Evolutionary conservation across 2,888 invertebrate species (phyloP).

Genomic region (Mythimna pallens): DNA sequence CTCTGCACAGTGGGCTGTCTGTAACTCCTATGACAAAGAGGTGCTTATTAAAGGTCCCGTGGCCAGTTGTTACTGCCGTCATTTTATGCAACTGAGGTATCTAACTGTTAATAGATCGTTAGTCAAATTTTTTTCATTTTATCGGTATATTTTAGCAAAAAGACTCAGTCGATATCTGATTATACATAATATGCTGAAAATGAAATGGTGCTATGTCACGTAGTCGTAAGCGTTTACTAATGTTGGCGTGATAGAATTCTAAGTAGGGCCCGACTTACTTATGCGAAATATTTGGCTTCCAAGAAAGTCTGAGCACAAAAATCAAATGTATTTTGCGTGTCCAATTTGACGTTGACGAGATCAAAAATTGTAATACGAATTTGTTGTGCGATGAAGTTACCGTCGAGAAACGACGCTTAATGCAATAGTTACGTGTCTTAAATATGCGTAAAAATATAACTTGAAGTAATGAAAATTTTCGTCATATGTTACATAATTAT

Average conservation of each 20-base stretch:
- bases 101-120: background rate
- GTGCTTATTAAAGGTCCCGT: no score
- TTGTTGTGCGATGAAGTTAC: no score
- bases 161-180: constrained; percentile 1
- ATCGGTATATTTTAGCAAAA: constrained; percentile 11
- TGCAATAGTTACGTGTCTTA: background rate
- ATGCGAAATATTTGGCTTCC: constrained; percentile 36
- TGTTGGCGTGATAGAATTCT: constrained; percentile 25
- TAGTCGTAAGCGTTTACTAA: constrained; percentile 22
- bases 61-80: no score
- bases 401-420: no score
- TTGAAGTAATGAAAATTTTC: no score
- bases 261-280: constrained; percentile 4
- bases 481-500: background rate
- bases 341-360: background rate
- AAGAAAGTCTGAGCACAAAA: constrained; percentile 15
- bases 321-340: constrained; percentile 20
- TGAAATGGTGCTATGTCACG: constrained; percentile 17
- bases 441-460: background rate
- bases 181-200: constrained; percentile 6
- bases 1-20: no score
- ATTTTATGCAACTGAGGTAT: no score
- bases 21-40: no score
- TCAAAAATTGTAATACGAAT: constrained; percentile 1
- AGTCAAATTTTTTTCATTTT: background rate